phyloP scores from a whole-genome alignment of 2,888 invertebrate genomes.

The Sclerodermus sp. region DNA sequence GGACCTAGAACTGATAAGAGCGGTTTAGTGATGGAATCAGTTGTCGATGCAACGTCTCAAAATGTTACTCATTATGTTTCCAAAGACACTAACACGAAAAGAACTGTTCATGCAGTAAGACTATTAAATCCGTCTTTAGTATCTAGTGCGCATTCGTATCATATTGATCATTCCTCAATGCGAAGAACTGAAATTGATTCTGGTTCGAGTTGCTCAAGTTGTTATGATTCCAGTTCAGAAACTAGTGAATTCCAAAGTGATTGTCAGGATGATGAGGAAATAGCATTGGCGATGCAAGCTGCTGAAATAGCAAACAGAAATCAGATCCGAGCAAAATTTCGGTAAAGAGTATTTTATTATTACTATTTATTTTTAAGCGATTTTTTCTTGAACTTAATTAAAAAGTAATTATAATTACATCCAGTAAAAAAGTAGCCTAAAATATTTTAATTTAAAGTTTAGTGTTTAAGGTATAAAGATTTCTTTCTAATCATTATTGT shows the following conservation, averaged over 20 bases:
- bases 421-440: no score
- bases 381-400: no score
- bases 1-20: constrained; percentile 54
- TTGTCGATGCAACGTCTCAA: not conserved
- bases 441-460: no score
- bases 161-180: constrained; percentile 17
- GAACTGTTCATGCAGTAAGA: constrained; percentile 11
- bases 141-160: constrained; percentile 20
- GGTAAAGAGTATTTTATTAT: constrained; percentile 57
- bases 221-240: constrained; percentile 57
- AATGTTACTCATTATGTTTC: not conserved
- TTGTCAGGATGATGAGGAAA: constrained; percentile 84
- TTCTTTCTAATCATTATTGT: no score
- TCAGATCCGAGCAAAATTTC: constrained; percentile 79
- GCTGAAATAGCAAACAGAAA: constrained; percentile 79
- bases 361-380: no score
- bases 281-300: constrained; percentile 81
- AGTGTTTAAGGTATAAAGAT: no score
- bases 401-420: no score
- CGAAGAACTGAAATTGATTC: constrained; percentile 35
- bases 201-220: constrained; percentile 54
- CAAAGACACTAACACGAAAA: not conserved
- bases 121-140: constrained; percentile 24
- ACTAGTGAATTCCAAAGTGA: constrained; percentile 77
- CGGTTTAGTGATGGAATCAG: constrained; percentile 35